Conservation (phyloP, 2,888 invertebrate genomes). For the Drosophila suboccidentalis region DNA sequence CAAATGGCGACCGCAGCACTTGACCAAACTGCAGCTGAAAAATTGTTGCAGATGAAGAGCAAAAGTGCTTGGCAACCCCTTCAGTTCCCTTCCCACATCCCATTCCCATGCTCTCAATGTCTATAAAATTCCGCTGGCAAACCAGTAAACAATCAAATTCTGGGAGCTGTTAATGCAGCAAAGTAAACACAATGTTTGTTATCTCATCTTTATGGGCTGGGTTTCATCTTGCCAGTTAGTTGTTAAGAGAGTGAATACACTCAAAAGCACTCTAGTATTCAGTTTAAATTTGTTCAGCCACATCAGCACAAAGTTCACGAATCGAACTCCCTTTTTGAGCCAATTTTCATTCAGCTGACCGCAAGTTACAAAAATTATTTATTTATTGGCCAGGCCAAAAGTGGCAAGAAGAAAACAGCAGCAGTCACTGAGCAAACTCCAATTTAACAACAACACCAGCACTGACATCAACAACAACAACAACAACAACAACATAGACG, state of each 20-base stretch:
- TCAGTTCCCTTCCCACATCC: not conserved
- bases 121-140: constrained; percentile 19
- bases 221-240: constrained; percentile 21
- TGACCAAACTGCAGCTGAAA: constrained; percentile 46
- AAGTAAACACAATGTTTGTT: constrained; percentile 49
- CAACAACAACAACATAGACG: constrained; percentile 15
- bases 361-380: constrained; percentile 57
- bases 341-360: constrained; percentile 23
- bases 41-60: constrained; percentile 50
- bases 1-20: constrained; percentile 67
- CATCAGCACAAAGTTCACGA: constrained; percentile 11
- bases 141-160: constrained; percentile 49
- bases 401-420: constrained; percentile 2
- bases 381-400: constrained; percentile 53
- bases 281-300: constrained; percentile 22
- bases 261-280: constrained; percentile 24
- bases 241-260: not conserved
- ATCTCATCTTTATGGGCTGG: not conserved
- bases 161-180: constrained; percentile 57
- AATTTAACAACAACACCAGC: constrained; percentile 22
- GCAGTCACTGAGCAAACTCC: constrained; percentile 27
- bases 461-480: constrained; percentile 16
- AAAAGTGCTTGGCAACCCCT: not conserved
- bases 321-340: constrained; percentile 9
- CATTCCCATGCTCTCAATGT: not conserved